Evolutionary conservation across 2,113 vertebrate genomes (phyloP).

Genomic region (Diadophis punctatus): DNA sequence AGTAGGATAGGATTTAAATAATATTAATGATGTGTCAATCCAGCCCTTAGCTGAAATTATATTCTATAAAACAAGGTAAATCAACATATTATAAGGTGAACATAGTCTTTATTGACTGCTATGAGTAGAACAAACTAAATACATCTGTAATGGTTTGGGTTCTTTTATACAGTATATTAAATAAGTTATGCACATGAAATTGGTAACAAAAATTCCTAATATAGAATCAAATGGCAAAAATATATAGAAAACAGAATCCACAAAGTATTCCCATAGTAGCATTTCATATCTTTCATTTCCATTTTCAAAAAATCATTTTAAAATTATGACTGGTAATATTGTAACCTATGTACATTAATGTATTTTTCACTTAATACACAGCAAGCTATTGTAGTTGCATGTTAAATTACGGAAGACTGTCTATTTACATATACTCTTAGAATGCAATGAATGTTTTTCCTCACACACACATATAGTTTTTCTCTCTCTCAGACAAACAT

Average conservation of each 20-base stretch:
- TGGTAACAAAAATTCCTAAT: slow-evolving; percentile 72
- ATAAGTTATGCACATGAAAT: slow-evolving; percentile 77
- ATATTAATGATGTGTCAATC: not conserved
- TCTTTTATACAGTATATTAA: slow-evolving; percentile 78
- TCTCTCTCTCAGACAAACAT: not conserved
- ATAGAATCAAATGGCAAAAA: slow-evolving; percentile 66
- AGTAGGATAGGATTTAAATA: not conserved
- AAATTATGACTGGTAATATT: slow-evolving; percentile 52
- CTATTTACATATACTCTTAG: slow-evolving; percentile 55
- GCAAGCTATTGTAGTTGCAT: slow-evolving; percentile 26
- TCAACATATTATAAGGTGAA: slow-evolving; percentile 54
- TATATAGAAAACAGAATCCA: slow-evolving; percentile 59
- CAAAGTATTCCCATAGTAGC: slow-evolving; percentile 26
- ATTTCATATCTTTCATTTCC: slow-evolving; percentile 59
- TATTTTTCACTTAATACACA: slow-evolving; percentile 29
- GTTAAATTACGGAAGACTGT: slow-evolving; percentile 58
- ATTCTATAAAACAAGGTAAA: not conserved
- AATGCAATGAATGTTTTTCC: not conserved
- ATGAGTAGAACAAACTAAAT: slow-evolving; percentile 79
- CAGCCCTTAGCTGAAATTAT: not conserved
- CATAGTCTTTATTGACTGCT: slow-evolving; percentile 79
- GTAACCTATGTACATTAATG: slow-evolving; percentile 61
- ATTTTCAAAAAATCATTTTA: slow-evolving; percentile 35
- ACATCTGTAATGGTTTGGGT: slow-evolving; percentile 74
- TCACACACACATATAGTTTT: not conserved